Percentiles rank a stretch among this genome's conserved stretches.
Conservation (phyloP, 2,888 invertebrate species). For the Beris chalybata region DNA sequence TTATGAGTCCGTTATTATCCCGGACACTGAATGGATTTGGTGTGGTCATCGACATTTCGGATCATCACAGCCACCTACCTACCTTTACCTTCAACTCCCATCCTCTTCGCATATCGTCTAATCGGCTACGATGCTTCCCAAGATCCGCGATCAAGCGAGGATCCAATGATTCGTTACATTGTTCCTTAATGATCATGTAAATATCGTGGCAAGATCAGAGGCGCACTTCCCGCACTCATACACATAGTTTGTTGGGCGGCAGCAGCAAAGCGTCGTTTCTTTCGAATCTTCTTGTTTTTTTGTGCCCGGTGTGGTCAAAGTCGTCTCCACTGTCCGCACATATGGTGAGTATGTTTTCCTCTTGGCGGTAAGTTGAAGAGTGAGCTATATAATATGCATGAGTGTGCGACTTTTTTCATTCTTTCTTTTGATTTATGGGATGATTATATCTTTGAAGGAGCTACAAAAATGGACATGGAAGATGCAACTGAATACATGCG, state of each 20-base stretch:
- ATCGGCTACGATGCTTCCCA: background rate
- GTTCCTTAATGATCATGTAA: slow-evolving; percentile 23
- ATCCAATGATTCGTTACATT: background rate
- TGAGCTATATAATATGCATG: background rate
- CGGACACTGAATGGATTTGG: slow-evolving; percentile 5
- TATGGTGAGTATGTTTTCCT: background rate
- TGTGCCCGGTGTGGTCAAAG: too few relatives aligned
- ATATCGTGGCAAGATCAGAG: slow-evolving; percentile 13
- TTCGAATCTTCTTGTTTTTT: background rate
- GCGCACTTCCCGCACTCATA: background rate
- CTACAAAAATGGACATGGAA: slow-evolving; percentile 6
- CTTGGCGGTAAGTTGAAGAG: background rate
- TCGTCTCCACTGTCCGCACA: background rate
- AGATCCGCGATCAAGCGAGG: background rate
- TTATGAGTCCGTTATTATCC: slow-evolving; percentile 20
- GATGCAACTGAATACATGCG: slow-evolving; percentile 10
- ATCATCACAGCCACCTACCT: slow-evolving; percentile 14
- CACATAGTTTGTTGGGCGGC: background rate
- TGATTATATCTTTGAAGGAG: slow-evolving; percentile 14
- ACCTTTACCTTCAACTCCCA: too few relatives aligned
- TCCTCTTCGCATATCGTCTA: too few relatives aligned
- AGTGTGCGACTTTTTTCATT: background rate
- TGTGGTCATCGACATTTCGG: slow-evolving; percentile 24
- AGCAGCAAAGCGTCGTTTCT: background rate
- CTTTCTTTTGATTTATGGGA: slow-evolving; percentile 14